Percentiles rank a stretch among this genome's conserved stretches.
Conservation (phyloP, 2,113 vertebrate genomes). For the Nyctereutes procyonoides region DNA sequence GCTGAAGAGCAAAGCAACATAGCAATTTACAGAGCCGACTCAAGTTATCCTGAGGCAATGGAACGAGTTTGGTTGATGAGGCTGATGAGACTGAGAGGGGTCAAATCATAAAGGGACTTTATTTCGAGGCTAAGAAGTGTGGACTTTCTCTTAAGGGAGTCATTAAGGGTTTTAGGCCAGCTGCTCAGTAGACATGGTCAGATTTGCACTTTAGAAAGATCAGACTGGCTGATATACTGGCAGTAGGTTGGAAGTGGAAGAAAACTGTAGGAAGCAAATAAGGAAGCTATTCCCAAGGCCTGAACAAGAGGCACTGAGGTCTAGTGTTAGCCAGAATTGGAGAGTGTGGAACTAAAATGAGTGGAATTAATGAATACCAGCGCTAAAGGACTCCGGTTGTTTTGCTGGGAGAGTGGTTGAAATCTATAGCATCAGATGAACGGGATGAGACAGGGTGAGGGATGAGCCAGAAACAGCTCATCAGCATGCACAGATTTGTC, state of each 20-base stretch:
- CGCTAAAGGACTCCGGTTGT: no score
- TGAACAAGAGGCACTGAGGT: neutral
- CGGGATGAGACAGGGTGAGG: neutral
- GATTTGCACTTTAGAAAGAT: neutral
- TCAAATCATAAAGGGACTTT: neutral
- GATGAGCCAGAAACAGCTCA: neutral
- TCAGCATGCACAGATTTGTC: neutral
- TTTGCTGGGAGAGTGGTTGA: neutral
- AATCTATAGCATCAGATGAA: neutral
- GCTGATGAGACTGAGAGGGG: neutral
- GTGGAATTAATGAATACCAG: no score
- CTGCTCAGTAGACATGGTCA: neutral
- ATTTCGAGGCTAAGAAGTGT: neutral
- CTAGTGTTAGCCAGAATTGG: neutral
- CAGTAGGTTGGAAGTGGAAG: neutral
- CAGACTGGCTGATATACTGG: neutral
- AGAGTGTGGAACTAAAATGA: neutral
- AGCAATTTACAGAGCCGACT: neutral
- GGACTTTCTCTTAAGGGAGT: neutral
- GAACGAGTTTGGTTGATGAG: neutral
- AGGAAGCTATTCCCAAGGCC: neutral
- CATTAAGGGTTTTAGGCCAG: neutral
- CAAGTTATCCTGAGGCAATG: neutral
- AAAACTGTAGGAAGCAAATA: neutral
- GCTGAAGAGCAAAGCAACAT: neutral